Percentiles rank a stretch among this genome's conserved stretches.
Evolutionary conservation across 2,888 invertebrate species (phyloP).

Genomic region (Zaprionus bogoriensis): DNA sequence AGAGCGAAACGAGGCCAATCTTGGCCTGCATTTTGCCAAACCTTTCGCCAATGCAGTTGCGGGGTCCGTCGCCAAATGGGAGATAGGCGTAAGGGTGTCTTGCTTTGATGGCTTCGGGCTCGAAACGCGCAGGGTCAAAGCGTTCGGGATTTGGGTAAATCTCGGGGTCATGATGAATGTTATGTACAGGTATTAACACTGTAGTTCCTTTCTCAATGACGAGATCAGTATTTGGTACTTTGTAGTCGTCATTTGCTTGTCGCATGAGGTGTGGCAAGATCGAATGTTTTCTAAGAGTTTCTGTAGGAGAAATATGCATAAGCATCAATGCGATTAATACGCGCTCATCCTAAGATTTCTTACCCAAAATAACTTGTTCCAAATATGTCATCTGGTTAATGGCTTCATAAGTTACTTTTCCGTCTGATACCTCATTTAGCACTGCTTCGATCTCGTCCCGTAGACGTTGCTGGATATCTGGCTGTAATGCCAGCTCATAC

Average conservation of each 20-base stretch:
- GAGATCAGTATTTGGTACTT: slow-evolving; percentile 82
- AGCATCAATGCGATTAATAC: not conserved
- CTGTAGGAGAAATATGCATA: slow-evolving; percentile 70
- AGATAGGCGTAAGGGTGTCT: slow-evolving; percentile 80
- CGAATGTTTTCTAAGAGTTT: slow-evolving; percentile 85
- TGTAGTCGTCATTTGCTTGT: slow-evolving; percentile 83
- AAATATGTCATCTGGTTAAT: slow-evolving; percentile 74
- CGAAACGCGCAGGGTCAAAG: slow-evolving; percentile 7
- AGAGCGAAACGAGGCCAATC: slow-evolving; percentile 72
- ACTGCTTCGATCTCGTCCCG: slow-evolving; percentile 68
- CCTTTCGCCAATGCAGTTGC: slow-evolving; percentile 78
- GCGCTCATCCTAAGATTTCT: not conserved
- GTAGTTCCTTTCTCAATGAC: slow-evolving; percentile 81
- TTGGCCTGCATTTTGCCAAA: slow-evolving; percentile 79
- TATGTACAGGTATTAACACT: slow-evolving; percentile 75
- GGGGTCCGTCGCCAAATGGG: slow-evolving; percentile 80
- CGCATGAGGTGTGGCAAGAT: slow-evolving; percentile 84
- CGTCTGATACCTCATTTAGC: slow-evolving; percentile 44
- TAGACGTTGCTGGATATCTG: slow-evolving; percentile 62
- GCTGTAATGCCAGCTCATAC: not conserved
- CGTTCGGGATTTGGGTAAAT: slow-evolving; percentile 12
- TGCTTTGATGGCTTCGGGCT: slow-evolving; percentile 48
- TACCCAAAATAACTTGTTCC: slow-evolving; percentile 78
- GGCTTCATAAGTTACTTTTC: slow-evolving; percentile 66
- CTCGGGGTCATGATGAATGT: slow-evolving; percentile 84